Evolutionary conservation across 2,113 vertebrate species (phyloP), one percentile per base, ranked within the genome.

Genomic region (Apeltes quadracus): DNA sequence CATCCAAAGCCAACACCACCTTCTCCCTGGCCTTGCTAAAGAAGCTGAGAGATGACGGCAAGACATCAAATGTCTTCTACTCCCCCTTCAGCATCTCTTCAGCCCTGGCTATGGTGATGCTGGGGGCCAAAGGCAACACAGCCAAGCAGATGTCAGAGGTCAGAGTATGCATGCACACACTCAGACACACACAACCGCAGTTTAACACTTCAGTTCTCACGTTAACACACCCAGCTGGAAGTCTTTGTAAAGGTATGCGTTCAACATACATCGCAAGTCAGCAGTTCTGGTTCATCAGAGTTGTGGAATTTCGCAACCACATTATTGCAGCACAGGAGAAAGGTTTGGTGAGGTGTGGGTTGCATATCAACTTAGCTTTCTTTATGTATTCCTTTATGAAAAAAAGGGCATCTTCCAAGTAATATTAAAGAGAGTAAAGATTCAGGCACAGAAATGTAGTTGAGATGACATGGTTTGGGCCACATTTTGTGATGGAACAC

Each of bases 81-180:
- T 96, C 96, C 3, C 94, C 96, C 0, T 64, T 97, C 75, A 96
- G 94, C 83, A 88, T 98, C 85, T 93, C 96, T 29, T 82, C 93
- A 34, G 93, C 95, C 13, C 79, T 98, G 84, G 84, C 94, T 29
- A 93, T 97, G 93, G 88, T 97, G 66, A 92, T 93, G 36, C 39
- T 96, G 75, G 96, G 96, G 7, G 89, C 95, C n/a, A 86, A 83
- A 59, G 95, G 93, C 8, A 91, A 95, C 61, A 96, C 95, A 2
- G 91, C 93, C 15, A 27, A 84, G 29, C 94, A 98, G 80, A 95
- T 98, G 53, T 92, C 93, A 43, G 90, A 96, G 95, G 96, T 97
- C 29, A 89, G 23, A 51, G 20, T 5, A 43, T 2, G 7, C 13
- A 48, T 12, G 1, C 11, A 39, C 32, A 14, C 34, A 22, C 36